These are phyloP conservation scores for Dasyornis broadbenti DNA, from an alignment of 2,113 vertebrate species.

Conservation along the genomic window DNA sequence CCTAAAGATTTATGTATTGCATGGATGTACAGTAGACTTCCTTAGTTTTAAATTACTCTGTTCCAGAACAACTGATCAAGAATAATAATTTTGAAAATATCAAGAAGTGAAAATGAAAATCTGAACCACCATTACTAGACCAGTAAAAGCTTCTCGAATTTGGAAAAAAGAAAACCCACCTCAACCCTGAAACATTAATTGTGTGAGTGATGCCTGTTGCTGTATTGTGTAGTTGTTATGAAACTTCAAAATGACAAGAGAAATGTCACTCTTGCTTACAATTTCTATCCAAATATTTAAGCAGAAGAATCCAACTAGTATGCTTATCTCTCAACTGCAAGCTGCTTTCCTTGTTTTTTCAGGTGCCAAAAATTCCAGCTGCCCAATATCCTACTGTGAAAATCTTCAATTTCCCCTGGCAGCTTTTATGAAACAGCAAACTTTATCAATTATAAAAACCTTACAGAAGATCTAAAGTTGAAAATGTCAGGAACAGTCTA, in stretches of 20 bases:
- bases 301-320: not conserved
- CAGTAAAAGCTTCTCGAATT: not conserved
- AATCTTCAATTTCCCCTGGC: not conserved
- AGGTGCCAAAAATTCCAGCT: slow-evolving; percentile 1
- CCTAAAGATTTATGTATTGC: not conserved
- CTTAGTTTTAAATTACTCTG: not conserved
- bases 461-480: not conserved
- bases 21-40: not conserved
- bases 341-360: not conserved
- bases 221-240: not conserved
- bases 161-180: not conserved
- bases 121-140: not conserved
- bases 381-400: not conserved
- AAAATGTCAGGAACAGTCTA: not conserved
- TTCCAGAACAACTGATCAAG: not conserved
- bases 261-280: not conserved
- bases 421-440: not conserved
- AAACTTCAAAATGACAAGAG: not conserved
- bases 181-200: not conserved
- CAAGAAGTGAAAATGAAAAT: not conserved
- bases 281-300: not conserved
- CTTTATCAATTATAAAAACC: not conserved
- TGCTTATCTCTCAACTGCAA: slow-evolving; percentile 17
- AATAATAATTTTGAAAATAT: not conserved
- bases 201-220: not conserved